Conservation (phyloP, 1,140 invertebrate genomes). For the Drosophila dunni region DNA sequence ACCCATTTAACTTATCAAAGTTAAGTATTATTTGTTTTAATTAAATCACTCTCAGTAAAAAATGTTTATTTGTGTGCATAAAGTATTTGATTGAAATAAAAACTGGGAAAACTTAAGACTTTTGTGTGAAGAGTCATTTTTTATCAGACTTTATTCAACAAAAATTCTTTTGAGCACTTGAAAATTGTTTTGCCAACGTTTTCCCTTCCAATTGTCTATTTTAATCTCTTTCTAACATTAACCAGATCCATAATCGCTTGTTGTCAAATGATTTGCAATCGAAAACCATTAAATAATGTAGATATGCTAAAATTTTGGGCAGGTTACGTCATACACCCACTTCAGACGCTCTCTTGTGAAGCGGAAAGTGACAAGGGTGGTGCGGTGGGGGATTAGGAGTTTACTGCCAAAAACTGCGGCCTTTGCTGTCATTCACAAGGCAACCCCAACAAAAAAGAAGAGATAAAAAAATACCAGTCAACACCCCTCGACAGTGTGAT, state of each 20-base stretch:
- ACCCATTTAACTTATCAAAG: neutral
- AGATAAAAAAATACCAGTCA: neutral
- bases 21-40: neutral
- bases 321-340: slow-evolving; percentile 6
- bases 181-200: too few relatives aligned
- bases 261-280: slow-evolving; percentile 9
- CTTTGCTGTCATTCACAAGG: slow-evolving; percentile 52
- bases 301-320: slow-evolving; percentile 4
- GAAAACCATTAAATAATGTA: slow-evolving; percentile 12
- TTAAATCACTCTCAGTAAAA: neutral
- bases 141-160: too few relatives aligned
- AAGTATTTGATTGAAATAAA: too few relatives aligned
- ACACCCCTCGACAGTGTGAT: slow-evolving; percentile 13
- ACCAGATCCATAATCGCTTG: neutral
- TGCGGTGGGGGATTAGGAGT: slow-evolving; percentile 1
- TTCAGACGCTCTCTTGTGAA: slow-evolving; percentile 2
- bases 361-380: neutral
- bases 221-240: neutral
- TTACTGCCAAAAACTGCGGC: slow-evolving; percentile 36
- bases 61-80: neutral
- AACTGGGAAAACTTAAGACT: too few relatives aligned
- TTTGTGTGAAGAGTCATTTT: too few relatives aligned
- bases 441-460: neutral
- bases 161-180: too few relatives aligned
- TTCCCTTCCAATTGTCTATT: neutral